A percentile compares a stretch with the other conserved stretches of the same genome.
phyloP scores from a whole-genome alignment of 2,797 vertebrate genomes.

The Scomberomorus guttatus region DNA sequence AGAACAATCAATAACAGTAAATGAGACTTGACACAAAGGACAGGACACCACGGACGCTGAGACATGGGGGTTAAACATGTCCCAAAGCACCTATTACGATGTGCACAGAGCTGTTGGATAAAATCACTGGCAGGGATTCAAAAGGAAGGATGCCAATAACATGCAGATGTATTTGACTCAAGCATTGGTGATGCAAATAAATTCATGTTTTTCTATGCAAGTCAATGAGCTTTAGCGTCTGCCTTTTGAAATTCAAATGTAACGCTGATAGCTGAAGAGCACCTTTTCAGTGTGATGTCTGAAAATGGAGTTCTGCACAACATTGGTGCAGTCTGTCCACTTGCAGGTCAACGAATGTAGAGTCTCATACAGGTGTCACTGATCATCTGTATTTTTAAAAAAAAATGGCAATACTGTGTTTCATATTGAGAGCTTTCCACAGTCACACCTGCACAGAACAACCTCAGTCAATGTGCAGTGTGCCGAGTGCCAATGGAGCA shows the following conservation, averaged over 20 bases:
- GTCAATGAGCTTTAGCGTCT: conserved; percentile 18
- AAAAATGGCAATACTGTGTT: neutral
- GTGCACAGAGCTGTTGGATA: neutral
- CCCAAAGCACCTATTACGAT: conserved; percentile 51
- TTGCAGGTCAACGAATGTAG: neutral
- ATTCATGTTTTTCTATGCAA: conserved; percentile 38
- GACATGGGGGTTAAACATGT: conserved; percentile 63
- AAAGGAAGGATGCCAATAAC: conserved; percentile 12
- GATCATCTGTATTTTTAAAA: neutral
- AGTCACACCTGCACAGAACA: neutral
- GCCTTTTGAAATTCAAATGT: conserved; percentile 46
- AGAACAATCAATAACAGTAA: conserved; percentile 73
- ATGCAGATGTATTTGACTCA: conserved; percentile 30
- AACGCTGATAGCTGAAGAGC: neutral
- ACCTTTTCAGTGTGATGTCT: neutral
- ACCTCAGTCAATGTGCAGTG: neutral
- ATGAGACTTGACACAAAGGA: conserved; percentile 66
- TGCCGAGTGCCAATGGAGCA: neutral
- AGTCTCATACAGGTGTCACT: neutral
- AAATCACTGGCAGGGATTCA: conserved; percentile 11
- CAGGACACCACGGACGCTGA: conserved; percentile 18
- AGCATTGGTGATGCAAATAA: conserved; percentile 31
- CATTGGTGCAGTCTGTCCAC: neutral
- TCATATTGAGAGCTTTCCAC: neutral
- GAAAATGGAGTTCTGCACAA: neutral